Conservation (phyloP, 2,888 invertebrate species). For the Morinoia aosen region DNA sequence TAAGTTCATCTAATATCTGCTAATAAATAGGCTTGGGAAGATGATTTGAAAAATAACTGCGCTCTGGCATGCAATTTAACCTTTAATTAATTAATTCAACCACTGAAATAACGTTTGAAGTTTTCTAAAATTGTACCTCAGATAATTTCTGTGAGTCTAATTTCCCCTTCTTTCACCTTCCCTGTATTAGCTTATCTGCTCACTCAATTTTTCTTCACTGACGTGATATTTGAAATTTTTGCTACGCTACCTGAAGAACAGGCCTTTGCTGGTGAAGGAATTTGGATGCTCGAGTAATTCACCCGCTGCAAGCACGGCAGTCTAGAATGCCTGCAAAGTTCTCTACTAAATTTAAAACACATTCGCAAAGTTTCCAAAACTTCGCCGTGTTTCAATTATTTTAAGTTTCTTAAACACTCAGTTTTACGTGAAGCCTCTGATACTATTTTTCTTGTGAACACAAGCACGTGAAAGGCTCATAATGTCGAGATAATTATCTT, state of each 20-base stretch:
- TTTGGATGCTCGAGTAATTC: background rate
- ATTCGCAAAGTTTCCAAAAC: background rate
- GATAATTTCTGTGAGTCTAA: background rate
- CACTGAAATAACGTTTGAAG: background rate
- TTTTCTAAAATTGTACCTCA: background rate
- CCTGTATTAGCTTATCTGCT: background rate
- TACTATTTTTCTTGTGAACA: background rate
- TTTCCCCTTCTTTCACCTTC: background rate
- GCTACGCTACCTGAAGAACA: background rate
- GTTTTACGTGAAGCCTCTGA: background rate
- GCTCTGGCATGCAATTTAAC: background rate
- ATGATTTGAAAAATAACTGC: background rate
- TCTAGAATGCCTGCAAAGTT: background rate
- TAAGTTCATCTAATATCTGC: background rate
- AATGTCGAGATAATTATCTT: slow-evolving; percentile 28
- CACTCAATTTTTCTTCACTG: background rate
- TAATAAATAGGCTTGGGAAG: background rate
- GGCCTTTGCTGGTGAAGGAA: background rate
- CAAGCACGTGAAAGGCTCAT: background rate
- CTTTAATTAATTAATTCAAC: background rate
- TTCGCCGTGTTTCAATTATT: background rate
- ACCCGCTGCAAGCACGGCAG: background rate
- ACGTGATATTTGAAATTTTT: background rate
- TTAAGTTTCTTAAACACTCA: background rate
- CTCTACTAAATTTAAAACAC: background rate